Base-by-base conservation (phyloP, 2,113 vertebrate genomes). In the Galbula dea region DNA sequence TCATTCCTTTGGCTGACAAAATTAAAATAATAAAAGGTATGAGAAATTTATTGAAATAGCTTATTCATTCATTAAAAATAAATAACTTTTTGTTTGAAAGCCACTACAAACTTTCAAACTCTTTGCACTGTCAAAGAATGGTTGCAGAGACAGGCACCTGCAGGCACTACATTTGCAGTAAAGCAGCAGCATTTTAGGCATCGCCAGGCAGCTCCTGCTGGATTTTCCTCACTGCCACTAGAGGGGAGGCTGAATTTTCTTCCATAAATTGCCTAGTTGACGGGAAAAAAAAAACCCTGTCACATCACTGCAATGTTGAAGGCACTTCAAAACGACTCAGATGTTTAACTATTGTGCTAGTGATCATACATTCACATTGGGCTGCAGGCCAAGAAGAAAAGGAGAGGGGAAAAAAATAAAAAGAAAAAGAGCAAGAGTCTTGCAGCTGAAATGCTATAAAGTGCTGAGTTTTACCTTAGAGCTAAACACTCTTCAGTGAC, bases 271-370 rank as follows among this genome's bases (percentile, higher is more conserved):
- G 95, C 93, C 72, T 95, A 82, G 89, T 88, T 94, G 92, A 96
- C 1, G 2, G 76, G 39, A 41, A 76, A 95, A 97, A 95, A 90
- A 95, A 96, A 0, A 24, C 7, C 94, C 94, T 95, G 96, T 96
- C 95, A 92, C 96, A 97, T 96, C 96, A 77, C 54, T 78, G 92
- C 76, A 95, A 94, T 96, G 86, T 87, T 93, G 96, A 97, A 97
- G 97, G 89, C 96, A 97, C 97, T 98, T 98, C 97, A 98, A 97
- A 98, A 97, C 95, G 96, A 96, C 97, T 98, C 97, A 97, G 97
- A 98, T 98, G 97, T 98, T 98, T 98, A 98, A 98, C 97, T 97
- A 95, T 97, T 96, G 97, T 96, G 97, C 93, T 96, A 97, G 97
- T 98, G 98, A 98, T 98, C 98, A 97, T 97, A 97, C 97, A 98